Evolutionary conservation across 2,888 invertebrate species (phyloP), one percentile per base, ranked within the genome.

Genomic region (Orthosia cruda): DNA sequence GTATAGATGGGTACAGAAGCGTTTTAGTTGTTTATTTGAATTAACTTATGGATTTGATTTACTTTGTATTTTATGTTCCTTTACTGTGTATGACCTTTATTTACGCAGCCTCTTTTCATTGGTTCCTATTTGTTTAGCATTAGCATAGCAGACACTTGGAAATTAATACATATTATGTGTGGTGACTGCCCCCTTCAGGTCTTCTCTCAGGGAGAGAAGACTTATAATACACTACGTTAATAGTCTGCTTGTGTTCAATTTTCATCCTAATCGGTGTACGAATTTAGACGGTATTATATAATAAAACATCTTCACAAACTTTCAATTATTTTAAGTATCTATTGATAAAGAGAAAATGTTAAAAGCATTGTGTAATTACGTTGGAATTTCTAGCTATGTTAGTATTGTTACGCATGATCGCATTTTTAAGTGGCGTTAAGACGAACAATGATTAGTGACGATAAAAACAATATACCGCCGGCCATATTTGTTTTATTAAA

Each of bases 1-100:
- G 81, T 69, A 87, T 74, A 55, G 49, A 23, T 83, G 75, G 49
- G 23, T 4, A 64, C 71, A 61, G 15, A 73, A 74, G 55, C 62
- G 71, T 52, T n/a, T 50, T 63, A 11, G 7, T 7, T 18, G 15
- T 32, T 61, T 55, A 54, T 26, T 26, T 59, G 40, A 40, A 40
- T 40, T 40, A 1, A 40, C 9, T 40, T 40, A 40, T 40, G 9
- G 40, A 40, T 9, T 40, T 40, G 40, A 40, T 40, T 4, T 1
- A 40, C 3, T 26, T 26, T 26, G 26, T 26, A 49, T 32, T 66
- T 69, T 40, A 40, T 40, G 9, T 40, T 9, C 40, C 40, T 40
- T 9, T 40, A 40, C 32, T 32, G 26, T 26, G 26, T 26, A 26
- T 26, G 26, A 26, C 26, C 26, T 26, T 26, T 26, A 26, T 40